phyloP scores from a whole-genome alignment of 2,113 vertebrate genomes.

The Hippolais icterina region DNA sequence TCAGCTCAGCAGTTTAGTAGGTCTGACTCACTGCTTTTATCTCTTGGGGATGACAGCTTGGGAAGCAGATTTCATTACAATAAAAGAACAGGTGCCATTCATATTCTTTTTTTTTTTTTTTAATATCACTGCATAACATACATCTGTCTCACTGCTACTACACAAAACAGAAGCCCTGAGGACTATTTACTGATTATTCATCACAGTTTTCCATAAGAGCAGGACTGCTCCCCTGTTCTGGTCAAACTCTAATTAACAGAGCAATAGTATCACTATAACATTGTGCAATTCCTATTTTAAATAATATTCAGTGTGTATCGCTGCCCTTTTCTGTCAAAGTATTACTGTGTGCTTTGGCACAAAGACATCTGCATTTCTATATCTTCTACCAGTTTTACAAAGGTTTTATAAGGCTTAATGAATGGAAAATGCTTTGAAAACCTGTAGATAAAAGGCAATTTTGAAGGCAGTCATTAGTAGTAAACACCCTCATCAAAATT shows the following conservation, averaged over 20 bases:
- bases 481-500: slow-evolving; percentile 58
- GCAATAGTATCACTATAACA: background rate
- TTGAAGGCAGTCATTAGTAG: slow-evolving; percentile 53
- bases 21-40: background rate
- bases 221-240: background rate
- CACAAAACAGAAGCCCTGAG: background rate
- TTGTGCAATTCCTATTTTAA: background rate
- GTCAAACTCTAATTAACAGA: slow-evolving; percentile 21
- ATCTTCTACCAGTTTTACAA: slow-evolving; percentile 18
- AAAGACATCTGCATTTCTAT: slow-evolving; percentile 25
- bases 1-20: background rate
- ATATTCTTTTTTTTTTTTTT: background rate
- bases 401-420: slow-evolving; percentile 43
- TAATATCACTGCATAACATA: background rate
- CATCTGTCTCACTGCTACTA: background rate
- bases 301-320: background rate
- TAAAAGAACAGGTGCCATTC: slow-evolving; percentile 1
- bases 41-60: background rate
- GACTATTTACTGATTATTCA: background rate
- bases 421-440: slow-evolving; percentile 46
- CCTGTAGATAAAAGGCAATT: slow-evolving; percentile 46
- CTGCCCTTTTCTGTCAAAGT: slow-evolving; percentile 38
- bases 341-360: background rate
- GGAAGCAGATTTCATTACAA: slow-evolving; percentile 7
- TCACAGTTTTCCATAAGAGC: background rate